A percentile compares a stretch with the other conserved stretches of the same genome.
These are phyloP conservation scores for Oegoconia quadripuncta DNA, from an alignment of 2,888 invertebrate genomes.

Conservation along the genomic window DNA sequence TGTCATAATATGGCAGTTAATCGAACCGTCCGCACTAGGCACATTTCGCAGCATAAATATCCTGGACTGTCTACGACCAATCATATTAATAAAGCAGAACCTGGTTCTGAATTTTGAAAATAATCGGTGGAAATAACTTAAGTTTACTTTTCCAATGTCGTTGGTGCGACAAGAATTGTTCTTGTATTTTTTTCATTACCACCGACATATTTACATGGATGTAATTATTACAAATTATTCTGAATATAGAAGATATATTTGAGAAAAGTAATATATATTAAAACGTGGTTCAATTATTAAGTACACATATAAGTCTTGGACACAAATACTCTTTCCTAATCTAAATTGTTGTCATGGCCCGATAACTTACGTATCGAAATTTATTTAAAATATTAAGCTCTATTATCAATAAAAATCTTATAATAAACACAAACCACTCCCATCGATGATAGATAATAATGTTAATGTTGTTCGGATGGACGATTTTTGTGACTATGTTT, in stretches of 20 bases:
- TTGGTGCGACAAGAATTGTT: not conserved
- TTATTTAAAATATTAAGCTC: conserved; percentile 59
- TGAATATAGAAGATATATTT: not conserved
- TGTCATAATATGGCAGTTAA: conserved; percentile 79
- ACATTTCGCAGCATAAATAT: conserved; percentile 45
- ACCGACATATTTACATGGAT: not conserved
- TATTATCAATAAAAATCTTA: conserved; percentile 56
- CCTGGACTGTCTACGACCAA: conserved; percentile 49
- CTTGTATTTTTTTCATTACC: not conserved
- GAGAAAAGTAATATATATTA: no score
- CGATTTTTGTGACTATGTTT: conserved; percentile 64
- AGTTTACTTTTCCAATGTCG: conserved; percentile 1
- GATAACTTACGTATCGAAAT: conserved; percentile 68
- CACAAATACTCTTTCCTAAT: conserved; percentile 57
- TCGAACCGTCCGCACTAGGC: conserved; percentile 74
- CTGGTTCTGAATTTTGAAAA: conserved; percentile 64
- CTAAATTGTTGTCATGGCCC: conserved; percentile 71
- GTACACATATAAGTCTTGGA: conserved; percentile 66
- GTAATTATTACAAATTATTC: not conserved
- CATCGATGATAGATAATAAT: conserved; percentile 66
- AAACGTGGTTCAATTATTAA: no score
- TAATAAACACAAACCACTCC: conserved; percentile 70
- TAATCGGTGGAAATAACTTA: conserved; percentile 70
- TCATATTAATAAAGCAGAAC: conserved; percentile 53
- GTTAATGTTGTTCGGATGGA: conserved; percentile 60